Base-by-base conservation (phyloP, 64 coral and sea anemone species). In the Anthopleura sola region DNA sequence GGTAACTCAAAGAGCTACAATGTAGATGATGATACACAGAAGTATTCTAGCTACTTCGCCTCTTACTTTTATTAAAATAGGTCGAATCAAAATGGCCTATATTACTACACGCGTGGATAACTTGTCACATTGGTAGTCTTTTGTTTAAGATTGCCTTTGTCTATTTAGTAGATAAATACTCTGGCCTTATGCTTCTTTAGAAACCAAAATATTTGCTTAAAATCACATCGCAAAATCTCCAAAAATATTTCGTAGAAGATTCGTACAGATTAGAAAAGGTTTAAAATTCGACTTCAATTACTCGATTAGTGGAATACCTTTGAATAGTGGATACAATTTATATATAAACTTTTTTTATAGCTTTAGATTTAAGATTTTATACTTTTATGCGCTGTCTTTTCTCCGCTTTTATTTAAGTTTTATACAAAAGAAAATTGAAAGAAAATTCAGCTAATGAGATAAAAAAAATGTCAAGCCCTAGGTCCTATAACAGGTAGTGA, bases 381-480 rank as follows among this genome's bases (percentile, higher is more conserved):
- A n/a, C 6, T 62, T 62, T 7, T 62, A 26, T 26, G 58, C n/a
- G 7, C 24, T 20, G 21, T 58, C 16, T 20, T 20, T 58, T 17
- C n/a, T 58, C 5, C n/a, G n/a, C 3, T 71, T 71, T 71, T 71
- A 34, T 32, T 16, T 1, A 71, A 71, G 66, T 81, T 81, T 28
- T 53, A 44, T 44, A 44, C 40, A 2, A 44, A 44, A 44, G n/a
- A n/a, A 44, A 44, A 44, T 44, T 6, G 1, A 37, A n/a, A 81
- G 9, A 15, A n/a, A 28, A 48, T 81, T 81, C 82, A 56, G 55
- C 49, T 84, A 84, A 57, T 56, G 49, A 57, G 82, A 83, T 51
- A 33, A n/a, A n/a, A n/a, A n/a, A n/a, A 64, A 38, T 54, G 82
- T 29, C 53, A 57, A 84, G 51, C 1, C 10, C 26, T 24, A 60